These are phyloP conservation scores for Oreochromis tanganicae DNA, from an alignment of 2,113 vertebrate genomes.

Conservation along the genomic window DNA sequence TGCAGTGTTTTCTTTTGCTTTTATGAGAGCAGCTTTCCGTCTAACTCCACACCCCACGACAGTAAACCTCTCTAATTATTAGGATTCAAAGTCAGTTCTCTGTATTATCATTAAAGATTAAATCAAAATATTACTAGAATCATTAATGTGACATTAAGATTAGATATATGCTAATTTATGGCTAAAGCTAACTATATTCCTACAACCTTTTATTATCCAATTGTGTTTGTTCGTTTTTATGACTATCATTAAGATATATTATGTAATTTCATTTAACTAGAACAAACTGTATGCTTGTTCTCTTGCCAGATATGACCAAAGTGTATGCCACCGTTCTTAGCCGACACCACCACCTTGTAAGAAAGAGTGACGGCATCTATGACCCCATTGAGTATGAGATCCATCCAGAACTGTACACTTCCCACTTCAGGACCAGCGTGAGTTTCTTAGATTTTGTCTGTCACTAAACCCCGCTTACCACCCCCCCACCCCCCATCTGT, in stretches of 20 bases:
- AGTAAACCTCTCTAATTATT: background rate
- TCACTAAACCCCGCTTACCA: background rate
- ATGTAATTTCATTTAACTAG: background rate
- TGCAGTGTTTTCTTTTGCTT: background rate
- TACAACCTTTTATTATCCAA: background rate
- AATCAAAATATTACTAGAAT: background rate
- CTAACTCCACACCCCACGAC: background rate
- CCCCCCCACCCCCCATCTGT: background rate
- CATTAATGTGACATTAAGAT: background rate
- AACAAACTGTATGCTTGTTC: background rate
- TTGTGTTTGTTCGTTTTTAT: background rate
- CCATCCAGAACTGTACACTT: constrained; percentile 88
- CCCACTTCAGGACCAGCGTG: constrained; percentile 87
- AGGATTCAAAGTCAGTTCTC: background rate
- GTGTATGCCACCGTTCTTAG: constrained; percentile 94
- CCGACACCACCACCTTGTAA: constrained; percentile 91
- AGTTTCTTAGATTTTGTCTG: constrained; percentile 44
- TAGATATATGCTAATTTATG: background rate
- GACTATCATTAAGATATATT: background rate
- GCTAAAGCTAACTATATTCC: background rate
- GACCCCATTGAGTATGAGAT: constrained; percentile 90
- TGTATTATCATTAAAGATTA: background rate
- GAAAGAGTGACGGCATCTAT: constrained; percentile 86
- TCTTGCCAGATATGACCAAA: constrained; percentile 82
- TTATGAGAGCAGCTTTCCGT: background rate